A percentile compares a stretch with the other conserved stretches of the same genome.
Conservation (phyloP, 2,113 vertebrate species). For the Cochlearius cochlearius region DNA sequence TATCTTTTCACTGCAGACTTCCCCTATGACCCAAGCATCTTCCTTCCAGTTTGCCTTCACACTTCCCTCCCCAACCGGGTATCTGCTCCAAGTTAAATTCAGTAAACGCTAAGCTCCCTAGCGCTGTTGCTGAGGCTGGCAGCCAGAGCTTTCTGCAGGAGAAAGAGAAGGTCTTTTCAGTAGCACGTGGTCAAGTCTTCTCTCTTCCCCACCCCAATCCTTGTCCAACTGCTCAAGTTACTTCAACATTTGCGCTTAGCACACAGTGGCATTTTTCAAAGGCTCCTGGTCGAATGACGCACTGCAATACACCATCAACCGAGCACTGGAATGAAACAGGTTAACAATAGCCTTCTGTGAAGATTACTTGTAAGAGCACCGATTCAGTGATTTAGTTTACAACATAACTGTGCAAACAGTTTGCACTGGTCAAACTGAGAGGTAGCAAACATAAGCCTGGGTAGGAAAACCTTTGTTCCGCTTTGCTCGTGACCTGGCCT, state of each 20-base stretch:
- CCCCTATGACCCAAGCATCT: not conserved
- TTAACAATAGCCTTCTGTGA: not conserved
- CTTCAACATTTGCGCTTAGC: not conserved
- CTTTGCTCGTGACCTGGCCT: not conserved
- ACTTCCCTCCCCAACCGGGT: not conserved
- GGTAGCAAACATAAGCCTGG: not conserved
- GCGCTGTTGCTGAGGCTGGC: not conserved
- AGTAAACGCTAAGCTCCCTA: not conserved
- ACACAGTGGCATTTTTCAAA: not conserved
- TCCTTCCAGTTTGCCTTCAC: not conserved
- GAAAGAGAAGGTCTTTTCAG: not conserved
- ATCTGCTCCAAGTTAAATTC: not conserved
- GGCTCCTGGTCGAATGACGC: not conserved
- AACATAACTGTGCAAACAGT: not conserved
- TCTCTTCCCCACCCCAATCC: not conserved
- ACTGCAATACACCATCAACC: not conserved
- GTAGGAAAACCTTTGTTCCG: not conserved
- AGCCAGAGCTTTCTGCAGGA: not conserved
- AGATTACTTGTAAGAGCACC: not conserved
- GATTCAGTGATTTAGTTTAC: not conserved
- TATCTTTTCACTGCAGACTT: slow-evolving; percentile 17
- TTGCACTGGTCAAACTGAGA: not conserved
- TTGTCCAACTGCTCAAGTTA: not conserved
- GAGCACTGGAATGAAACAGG: not conserved
- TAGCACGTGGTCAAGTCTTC: not conserved